A percentile compares a stretch with the other conserved stretches of the same genome.
phyloP scores from a whole-genome alignment of 1,140 invertebrate species.

The Anoplophora glabripennis region DNA sequence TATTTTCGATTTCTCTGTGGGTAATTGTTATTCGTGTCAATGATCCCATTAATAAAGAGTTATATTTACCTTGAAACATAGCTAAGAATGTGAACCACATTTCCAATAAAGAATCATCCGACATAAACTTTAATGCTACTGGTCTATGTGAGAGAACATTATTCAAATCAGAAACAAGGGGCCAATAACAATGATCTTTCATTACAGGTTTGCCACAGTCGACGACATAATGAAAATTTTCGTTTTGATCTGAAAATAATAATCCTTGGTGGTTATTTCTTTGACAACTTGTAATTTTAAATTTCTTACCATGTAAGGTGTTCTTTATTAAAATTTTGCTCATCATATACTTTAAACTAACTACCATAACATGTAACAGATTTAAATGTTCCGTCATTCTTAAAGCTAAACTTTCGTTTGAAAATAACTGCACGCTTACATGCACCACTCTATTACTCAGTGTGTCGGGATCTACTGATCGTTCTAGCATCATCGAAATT shows the following conservation, averaged over 20 bases:
- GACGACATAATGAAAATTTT: slow-evolving; percentile 88
- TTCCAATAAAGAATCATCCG: slow-evolving; percentile 78
- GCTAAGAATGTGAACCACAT: slow-evolving; percentile 94
- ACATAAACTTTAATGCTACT: slow-evolving; percentile 86
- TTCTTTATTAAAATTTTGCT: slow-evolving; percentile 84
- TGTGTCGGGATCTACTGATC: slow-evolving; percentile 81
- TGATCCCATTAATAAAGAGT: no score
- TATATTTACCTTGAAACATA: slow-evolving; percentile 85
- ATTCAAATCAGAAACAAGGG: slow-evolving; percentile 93
- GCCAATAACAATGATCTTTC: slow-evolving; percentile 98
- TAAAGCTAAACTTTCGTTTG: slow-evolving; percentile 85
- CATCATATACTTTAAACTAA: slow-evolving; percentile 93
- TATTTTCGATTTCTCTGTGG: no score
- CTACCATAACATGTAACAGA: slow-evolving; percentile 90
- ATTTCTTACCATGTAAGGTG: slow-evolving; percentile 71
- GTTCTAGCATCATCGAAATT: slow-evolving; percentile 87
- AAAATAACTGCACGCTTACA: slow-evolving; percentile 94
- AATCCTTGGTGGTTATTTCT: neutral
- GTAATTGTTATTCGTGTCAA: no score
- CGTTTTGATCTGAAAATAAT: slow-evolving; percentile 45
- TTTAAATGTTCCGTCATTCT: slow-evolving; percentile 88
- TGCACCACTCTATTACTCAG: slow-evolving; percentile 94
- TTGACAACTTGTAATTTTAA: neutral
- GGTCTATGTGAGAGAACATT: slow-evolving; percentile 92
- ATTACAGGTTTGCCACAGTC: slow-evolving; percentile 88